Base-by-base conservation (phyloP, 2,113 vertebrate genomes). In the Nannobrachium achirus region DNA sequence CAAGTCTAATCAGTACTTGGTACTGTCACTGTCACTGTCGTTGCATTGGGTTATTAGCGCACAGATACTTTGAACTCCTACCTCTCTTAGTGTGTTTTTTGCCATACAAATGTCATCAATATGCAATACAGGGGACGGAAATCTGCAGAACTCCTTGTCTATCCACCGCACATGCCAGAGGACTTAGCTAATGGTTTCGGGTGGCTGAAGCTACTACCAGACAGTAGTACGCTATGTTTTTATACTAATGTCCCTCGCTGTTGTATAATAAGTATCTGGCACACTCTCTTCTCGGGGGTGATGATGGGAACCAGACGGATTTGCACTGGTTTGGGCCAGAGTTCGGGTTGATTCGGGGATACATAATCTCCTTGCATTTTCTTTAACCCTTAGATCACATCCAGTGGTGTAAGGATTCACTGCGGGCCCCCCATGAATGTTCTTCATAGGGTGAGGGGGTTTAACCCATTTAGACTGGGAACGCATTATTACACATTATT, bases 281-380 rank as follows among this genome's bases (percentile, higher is more conserved):
- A 50, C 8, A 71, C 15, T 13, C 56, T 59, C 15, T 38, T 41
- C 10, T 25, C 25, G 11, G 41, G 33, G 56, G 46, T 40, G 61
- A 66, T 7, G 25, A 72, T 72, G 44, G 49, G 59, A 65, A 58
- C 64, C 59, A 71, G 40, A 52, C 53, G 56, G 64, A 10, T 41
- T 52, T 62, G 11, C n/a, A 7, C 20, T 44, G 20, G 53, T 62
- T 65, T 39, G 53, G 19, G 7, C 20, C n/a, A 40, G 40, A 50
- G 55, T 63, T 66, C 15, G 55, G 14, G 39, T 40, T 70, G 38
- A 72, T 56, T 76, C 20, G 52, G 51, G 38, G 59, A 73, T 68
- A 56, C 69, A 64, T 63, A 80, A 71, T 56, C 41, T 42, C 58
- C 61, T 71, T 60, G 63, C 19, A 60, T 53, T 45, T 75, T 33